These are phyloP conservation scores for Cataglyphis hispanica DNA, from an alignment of 1,140 invertebrate genomes.

Conservation along the genomic window DNA sequence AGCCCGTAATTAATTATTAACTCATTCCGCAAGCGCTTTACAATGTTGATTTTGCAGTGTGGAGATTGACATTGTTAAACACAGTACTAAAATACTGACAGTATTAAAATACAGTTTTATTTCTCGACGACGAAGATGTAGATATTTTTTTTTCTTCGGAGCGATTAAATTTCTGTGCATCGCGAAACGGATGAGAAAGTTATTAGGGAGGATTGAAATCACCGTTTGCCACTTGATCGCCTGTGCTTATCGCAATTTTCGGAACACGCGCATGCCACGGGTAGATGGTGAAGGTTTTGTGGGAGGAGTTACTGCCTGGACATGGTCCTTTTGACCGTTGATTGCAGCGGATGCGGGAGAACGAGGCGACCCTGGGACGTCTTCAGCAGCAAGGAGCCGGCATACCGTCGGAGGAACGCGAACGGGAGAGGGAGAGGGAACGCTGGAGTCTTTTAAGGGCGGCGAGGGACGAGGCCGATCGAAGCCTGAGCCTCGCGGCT, in stretches of 20 bases:
- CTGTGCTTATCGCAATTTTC: constrained; percentile 17
- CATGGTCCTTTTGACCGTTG: constrained; percentile 87
- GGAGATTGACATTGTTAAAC: neutral
- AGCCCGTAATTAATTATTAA: constrained; percentile 47
- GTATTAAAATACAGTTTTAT: neutral
- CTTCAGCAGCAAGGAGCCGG: constrained; percentile 83
- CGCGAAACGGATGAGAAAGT: neutral
- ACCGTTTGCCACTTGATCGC: constrained; percentile 42
- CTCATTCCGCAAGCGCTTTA: constrained; percentile 5
- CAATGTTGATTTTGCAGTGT: neutral
- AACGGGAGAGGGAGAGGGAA: constrained; percentile 93
- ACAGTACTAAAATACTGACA: no score
- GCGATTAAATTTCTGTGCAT: neutral
- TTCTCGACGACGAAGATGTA: neutral
- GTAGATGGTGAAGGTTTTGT: constrained; percentile 74
- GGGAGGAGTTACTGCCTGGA: constrained; percentile 85
- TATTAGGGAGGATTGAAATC: neutral
- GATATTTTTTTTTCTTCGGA: neutral
- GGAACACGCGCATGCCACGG: constrained; percentile 56
- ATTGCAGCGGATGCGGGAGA: constrained; percentile 91
- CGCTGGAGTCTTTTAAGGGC: constrained; percentile 95
- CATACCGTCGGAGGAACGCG: constrained; percentile 88
- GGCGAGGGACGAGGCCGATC: constrained; percentile 95
- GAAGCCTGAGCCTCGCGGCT: constrained; percentile 93
- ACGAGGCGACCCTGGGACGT: constrained; percentile 90